phyloP scores from a whole-genome alignment of 2,888 invertebrate genomes.

The Caenorhabditis sp. region DNA sequence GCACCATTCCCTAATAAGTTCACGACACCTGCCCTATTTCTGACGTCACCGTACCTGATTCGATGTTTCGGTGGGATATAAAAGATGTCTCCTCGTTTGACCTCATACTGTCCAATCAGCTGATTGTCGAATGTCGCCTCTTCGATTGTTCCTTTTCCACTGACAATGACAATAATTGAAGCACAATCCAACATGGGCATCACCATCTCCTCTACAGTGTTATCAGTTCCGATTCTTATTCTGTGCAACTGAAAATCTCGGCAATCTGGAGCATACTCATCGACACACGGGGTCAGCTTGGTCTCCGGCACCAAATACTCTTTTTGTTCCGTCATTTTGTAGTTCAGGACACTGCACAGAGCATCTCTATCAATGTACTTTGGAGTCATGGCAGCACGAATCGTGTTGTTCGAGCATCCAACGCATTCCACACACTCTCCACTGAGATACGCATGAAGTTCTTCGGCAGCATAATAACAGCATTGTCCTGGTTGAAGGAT shows the following conservation, averaged over 20 bases:
- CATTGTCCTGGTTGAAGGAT: conserved; percentile 92
- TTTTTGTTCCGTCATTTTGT: conserved; percentile 84
- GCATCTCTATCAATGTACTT: conserved; percentile 94
- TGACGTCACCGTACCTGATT: conserved; percentile 56
- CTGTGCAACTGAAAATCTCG: conserved; percentile 80
- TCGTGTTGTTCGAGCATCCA: conserved; percentile 98
- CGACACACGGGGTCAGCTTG: conserved; percentile 69
- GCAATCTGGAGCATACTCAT: conserved; percentile 81
- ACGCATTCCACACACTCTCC: conserved; percentile 99
- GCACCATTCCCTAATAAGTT: not conserved
- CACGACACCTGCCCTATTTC: not conserved
- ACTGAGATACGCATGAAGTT: conserved; percentile 95
- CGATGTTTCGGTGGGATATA: conserved; percentile 77
- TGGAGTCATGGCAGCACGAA: conserved; percentile 95
- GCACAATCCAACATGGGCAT: conserved; percentile 80
- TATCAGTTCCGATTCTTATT: conserved; percentile 67
- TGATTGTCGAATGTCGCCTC: conserved; percentile 53
- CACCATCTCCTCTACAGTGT: conserved; percentile 37
- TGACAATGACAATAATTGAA: conserved; percentile 79
- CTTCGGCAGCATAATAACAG: conserved; percentile 93
- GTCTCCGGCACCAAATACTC: conserved; percentile 77
- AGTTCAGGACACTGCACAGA: conserved; percentile 89
- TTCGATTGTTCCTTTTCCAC: conserved; percentile 73
- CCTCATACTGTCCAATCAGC: conserved; percentile 51
- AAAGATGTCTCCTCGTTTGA: conserved; percentile 78